These are phyloP conservation scores for Chelonus insularis DNA, from an alignment of 1,140 invertebrate genomes.

Conservation along the genomic window DNA sequence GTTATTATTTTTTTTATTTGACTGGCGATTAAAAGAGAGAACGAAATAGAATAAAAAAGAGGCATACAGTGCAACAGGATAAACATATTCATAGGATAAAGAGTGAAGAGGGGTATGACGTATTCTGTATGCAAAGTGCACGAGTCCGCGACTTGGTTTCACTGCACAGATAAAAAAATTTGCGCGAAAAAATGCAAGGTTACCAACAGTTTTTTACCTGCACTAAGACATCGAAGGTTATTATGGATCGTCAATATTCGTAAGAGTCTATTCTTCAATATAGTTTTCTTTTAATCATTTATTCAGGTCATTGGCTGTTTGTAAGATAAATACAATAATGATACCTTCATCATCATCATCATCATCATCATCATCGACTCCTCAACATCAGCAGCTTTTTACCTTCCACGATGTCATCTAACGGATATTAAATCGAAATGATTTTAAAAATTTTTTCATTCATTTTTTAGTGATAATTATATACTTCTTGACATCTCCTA, in stretches of 20 bases:
- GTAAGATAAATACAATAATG: not conserved
- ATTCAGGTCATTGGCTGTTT: slow-evolving; percentile 16
- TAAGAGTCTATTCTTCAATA: not conserved
- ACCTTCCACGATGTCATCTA: too few species aligned
- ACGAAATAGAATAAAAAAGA: slow-evolving; percentile 1
- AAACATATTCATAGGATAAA: slow-evolving; percentile 43
- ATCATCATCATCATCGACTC: too few species aligned
- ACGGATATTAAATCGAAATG: too few species aligned
- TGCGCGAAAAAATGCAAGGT: slow-evolving; percentile 48
- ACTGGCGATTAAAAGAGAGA: slow-evolving; percentile 8
- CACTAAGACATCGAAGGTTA: slow-evolving; percentile 20
- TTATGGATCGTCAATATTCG: slow-evolving; percentile 5
- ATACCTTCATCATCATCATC: too few species aligned
- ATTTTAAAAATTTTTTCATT: too few species aligned
- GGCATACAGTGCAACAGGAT: slow-evolving; percentile 35
- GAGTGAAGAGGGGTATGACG: slow-evolving; percentile 24
- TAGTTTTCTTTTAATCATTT: slow-evolving; percentile 7
- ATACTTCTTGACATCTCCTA: too few species aligned
- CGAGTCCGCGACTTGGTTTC: slow-evolving; percentile 27
- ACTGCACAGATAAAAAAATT: slow-evolving; percentile 34
- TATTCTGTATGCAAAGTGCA: slow-evolving; percentile 44
- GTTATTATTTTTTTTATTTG: not conserved
- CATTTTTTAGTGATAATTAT: too few species aligned
- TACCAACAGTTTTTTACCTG: slow-evolving; percentile 42
- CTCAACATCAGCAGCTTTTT: too few species aligned